phyloP scores from a whole-genome alignment of 2,888 invertebrate species.

The Entomobrya proxima region DNA sequence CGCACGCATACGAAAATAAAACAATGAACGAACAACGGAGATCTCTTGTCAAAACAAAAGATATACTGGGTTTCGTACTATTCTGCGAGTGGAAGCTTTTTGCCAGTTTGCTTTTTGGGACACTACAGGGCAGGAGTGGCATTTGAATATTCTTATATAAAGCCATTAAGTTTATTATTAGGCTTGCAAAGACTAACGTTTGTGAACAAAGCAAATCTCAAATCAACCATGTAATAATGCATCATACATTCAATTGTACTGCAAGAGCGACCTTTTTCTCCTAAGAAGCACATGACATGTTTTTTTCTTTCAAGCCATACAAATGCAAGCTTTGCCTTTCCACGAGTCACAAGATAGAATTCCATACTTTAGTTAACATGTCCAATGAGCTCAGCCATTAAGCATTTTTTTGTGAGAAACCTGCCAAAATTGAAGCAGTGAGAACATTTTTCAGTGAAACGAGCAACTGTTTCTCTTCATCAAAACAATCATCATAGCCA shows the following conservation, averaged over 20 bases:
- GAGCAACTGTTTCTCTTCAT: slow-evolving; percentile 16
- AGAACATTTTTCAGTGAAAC: not conserved
- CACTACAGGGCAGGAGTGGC: not conserved
- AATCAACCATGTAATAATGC: too few relatives aligned
- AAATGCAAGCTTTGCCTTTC: not conserved
- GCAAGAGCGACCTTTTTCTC: not conserved
- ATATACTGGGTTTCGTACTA: not conserved
- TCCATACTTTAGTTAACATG: too few relatives aligned
- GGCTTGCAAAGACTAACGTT: not conserved
- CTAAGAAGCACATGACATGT: not conserved
- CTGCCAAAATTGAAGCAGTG: slow-evolving; percentile 19
- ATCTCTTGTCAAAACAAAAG: slow-evolving; percentile 40
- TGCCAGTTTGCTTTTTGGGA: slow-evolving; percentile 4
- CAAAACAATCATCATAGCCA: not conserved
- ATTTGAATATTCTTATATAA: not conserved
- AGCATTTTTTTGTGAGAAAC: too few relatives aligned
- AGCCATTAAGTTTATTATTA: not conserved
- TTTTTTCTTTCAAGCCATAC: not conserved
- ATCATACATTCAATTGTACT: not conserved
- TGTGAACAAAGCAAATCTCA: not conserved
- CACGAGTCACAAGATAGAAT: not conserved
- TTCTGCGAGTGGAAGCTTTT: not conserved
- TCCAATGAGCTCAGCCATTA: too few relatives aligned
- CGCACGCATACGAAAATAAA: not conserved
- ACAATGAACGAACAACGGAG: not conserved